Conservation (phyloP, 2,113 vertebrate genomes). For the Leucopsar rothschildi region DNA sequence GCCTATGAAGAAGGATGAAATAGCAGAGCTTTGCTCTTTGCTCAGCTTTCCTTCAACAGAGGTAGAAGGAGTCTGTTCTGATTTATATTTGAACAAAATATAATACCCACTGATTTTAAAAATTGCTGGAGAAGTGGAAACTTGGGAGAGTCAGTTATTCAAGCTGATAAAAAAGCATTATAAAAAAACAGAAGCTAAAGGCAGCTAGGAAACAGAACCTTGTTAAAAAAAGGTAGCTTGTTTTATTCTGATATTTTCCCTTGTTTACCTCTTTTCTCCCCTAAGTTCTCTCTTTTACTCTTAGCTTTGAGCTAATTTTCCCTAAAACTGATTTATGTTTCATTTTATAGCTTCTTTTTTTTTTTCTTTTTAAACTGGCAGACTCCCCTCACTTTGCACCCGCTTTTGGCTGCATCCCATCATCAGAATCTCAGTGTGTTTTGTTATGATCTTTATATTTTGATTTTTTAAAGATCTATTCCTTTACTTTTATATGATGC, state of each 20-base stretch:
- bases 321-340: background rate
- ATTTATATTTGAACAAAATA: background rate
- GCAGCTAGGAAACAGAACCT: background rate
- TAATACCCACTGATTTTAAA: background rate
- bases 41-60: background rate
- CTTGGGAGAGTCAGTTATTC: background rate
- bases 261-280: background rate
- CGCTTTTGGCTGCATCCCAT: background rate
- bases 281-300: accelerated
- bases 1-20: background rate
- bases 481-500: background rate
- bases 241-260: background rate
- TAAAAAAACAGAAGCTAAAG: background rate
- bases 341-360: background rate
- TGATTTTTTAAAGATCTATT: background rate
- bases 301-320: background rate
- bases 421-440: background rate
- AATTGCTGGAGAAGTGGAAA: background rate
- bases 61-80: background rate
- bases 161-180: background rate
- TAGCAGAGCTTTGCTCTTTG: background rate
- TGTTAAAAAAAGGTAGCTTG: background rate
- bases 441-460: background rate
- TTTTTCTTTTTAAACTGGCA: too few relatives aligned
- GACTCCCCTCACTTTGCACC: background rate